Evolutionary conservation across 37 sponge, comb jelly and placozoan genomes (phyloP), one percentile per base, ranked within the genome.

Genomic region (Halisarca cf. caerulea): DNA sequence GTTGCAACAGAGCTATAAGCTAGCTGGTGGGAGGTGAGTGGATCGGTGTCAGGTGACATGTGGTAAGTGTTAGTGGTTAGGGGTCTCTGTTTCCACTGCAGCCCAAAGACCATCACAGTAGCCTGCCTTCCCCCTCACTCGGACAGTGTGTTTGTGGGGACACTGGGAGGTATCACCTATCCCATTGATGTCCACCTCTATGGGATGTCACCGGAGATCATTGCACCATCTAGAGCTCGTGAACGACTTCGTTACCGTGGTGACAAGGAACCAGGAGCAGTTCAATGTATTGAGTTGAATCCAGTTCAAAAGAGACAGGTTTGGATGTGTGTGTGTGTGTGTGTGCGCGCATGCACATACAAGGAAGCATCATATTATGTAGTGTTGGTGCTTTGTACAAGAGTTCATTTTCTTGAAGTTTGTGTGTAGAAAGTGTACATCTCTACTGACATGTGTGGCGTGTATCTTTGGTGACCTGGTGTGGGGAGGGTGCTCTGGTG

Each of bases 171-270:
- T 2, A 86, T 89, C 24, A 92, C 92, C 6, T 92, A 92, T 57
- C 92, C 92, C 79, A 86, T 92, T 74, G 92, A 92, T 47, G 88
- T 87, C 28, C 83, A 89, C 58, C 88, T 92, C 55, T 89, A 88
- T 86, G 92, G 92, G 57, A 92, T 92, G 92, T 92, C 92, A 5
- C 92, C 92, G 0, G 92, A 92, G 79, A 89, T 92, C 0, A 62
- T 92, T 32, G 85, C 92, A 14, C 88, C 89, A 86, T 86, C 92
- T 40, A 66, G 92, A 80, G 92, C 92, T 43, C 77, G 92, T 59
- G 84, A 83, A 35, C 83, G 89, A 32, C 85, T 92, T 9, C 38
- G 75, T 21, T 92, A 89, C 83, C 66, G 58, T 24, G 92, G 89
- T 0, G 83, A 88, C 34, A 86, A 86, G 66, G 86, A 88, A 1